Evolutionary conservation across 1,140 invertebrate species (phyloP).

Genomic region (silkworm (Bombyx mori)): ASM3026992v2 NC_085114.1:3274001-3274500

Average conservation of each 20-base stretch:
- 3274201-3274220: constrained; percentile 97
- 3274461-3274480: constrained; percentile 72
- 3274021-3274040: constrained; percentile 84
- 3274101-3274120: constrained; percentile 46
- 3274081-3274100: constrained; percentile 53
- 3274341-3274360: constrained; percentile 97
- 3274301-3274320: constrained; percentile 97
- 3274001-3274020: constrained; percentile 80
- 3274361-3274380: constrained; percentile 67
- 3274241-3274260: constrained; percentile 99
- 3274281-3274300: constrained; percentile 97
- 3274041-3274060: constrained; percentile 87
- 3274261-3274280: constrained; percentile 99
- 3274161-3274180: constrained; percentile 87
- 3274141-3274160: constrained; percentile 85
- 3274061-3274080: constrained; percentile 77
- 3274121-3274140: constrained; percentile 74
- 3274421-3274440: constrained; percentile 82
- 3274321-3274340: constrained; percentile 92
- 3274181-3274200: constrained; percentile 95
- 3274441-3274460: constrained; percentile 79
- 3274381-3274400: constrained; percentile 78
- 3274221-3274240: constrained; percentile 99
- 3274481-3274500: constrained; percentile 71
- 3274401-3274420: constrained; percentile 82